These are phyloP conservation scores for Galago senegalensis DNA, from an alignment of 2,797 vertebrate species.

Conservation along the genomic window DNA sequence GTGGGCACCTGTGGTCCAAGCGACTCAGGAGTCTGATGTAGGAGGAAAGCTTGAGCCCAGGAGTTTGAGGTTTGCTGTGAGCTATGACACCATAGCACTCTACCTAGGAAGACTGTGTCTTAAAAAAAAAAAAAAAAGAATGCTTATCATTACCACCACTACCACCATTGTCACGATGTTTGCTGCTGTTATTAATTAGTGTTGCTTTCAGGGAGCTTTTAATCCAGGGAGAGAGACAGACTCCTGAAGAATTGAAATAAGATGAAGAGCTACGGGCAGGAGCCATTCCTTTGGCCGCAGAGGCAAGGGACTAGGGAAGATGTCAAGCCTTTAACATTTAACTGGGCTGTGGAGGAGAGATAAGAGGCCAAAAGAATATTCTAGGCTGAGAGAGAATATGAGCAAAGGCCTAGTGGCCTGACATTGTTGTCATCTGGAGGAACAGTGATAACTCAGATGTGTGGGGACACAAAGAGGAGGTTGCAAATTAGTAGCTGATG, in stretches of 20 bases:
- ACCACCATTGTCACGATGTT: accelerated
- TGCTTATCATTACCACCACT: accelerated
- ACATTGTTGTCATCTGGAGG: background rate
- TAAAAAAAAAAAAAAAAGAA: too few species aligned
- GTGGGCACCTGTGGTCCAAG: too few species aligned
- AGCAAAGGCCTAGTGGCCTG: background rate
- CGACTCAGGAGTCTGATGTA: too few species aligned
- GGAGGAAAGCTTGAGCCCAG: too few species aligned
- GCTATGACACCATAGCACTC: too few species aligned
- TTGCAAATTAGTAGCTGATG: background rate
- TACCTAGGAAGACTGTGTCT: too few species aligned
- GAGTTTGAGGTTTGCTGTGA: too few species aligned
- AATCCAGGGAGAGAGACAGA: background rate
- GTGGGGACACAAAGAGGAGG: background rate
- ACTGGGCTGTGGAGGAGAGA: background rate
- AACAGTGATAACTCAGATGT: background rate
- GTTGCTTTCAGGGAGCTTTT: background rate
- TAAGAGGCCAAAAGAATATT: background rate
- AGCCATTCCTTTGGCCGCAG: background rate
- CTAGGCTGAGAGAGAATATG: background rate
- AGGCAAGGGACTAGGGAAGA: background rate
- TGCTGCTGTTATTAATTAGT: background rate
- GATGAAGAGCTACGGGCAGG: background rate
- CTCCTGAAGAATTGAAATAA: background rate
- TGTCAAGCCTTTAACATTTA: background rate